phyloP scores from a whole-genome alignment of 2,113 vertebrate genomes.

The Paradoxurus hermaphroditus region DNA sequence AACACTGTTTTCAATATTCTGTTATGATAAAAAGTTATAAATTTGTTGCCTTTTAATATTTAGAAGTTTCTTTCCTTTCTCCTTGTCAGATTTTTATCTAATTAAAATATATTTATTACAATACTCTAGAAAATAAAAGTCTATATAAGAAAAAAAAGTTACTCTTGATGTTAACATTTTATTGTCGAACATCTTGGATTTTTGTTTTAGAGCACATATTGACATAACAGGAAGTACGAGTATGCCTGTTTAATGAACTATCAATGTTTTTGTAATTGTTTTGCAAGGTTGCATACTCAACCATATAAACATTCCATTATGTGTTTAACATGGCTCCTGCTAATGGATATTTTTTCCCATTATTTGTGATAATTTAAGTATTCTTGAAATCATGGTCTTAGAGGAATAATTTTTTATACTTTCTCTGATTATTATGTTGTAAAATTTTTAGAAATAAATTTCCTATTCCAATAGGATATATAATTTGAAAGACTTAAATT shows the following conservation, averaged over 20 bases:
- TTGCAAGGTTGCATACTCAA: background rate
- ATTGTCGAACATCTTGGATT: background rate
- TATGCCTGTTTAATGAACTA: background rate
- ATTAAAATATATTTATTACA: background rate
- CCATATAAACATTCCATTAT: background rate
- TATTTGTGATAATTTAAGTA: background rate
- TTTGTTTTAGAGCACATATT: background rate
- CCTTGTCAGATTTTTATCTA: background rate
- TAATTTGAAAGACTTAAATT: background rate
- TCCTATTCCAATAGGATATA: background rate
- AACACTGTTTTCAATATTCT: background rate
- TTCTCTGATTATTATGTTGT: background rate
- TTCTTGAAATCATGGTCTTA: background rate
- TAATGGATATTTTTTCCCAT: background rate
- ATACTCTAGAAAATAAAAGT: background rate
- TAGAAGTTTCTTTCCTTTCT: background rate
- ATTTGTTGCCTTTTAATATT: background rate
- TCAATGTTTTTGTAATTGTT: background rate
- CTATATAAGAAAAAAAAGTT: background rate
- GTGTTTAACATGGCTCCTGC: background rate
- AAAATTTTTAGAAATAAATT: background rate
- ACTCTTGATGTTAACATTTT: background rate
- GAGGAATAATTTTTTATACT: background rate
- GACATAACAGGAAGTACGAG: background rate
- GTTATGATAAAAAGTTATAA: background rate